Base-by-base conservation (phyloP, 2,113 vertebrate species). In the Dicentrarchus labrax region DNA sequence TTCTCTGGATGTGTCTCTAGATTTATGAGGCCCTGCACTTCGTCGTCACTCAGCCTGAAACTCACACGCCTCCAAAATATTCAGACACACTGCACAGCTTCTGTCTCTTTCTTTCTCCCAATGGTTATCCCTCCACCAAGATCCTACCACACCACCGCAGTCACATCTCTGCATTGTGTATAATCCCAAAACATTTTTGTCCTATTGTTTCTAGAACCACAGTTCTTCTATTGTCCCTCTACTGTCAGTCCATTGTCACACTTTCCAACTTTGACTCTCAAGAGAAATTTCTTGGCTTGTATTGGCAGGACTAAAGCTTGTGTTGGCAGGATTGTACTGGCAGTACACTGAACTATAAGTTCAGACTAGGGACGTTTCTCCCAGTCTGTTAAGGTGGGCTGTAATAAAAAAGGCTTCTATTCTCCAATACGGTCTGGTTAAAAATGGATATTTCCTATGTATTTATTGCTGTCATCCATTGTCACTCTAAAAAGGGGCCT, bases 261-360 rank as follows among this genome's bases (percentile, higher is more conserved):
- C 57, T 76, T 76, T 86, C 78, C 83, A 89, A 48, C 67, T 67
- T 73, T 61, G 41, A 78, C 76, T 89, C 89, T 87, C 81, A 86
- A 70, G 86, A 81, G 88, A 80, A 87, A 86, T 79, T n/a, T 83
- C 47, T 81, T 86, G 82, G 83, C 78, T 86, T 90, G 72, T 78
- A 39, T 80, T 88, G 85, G 83, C 85, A 59, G 59, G 41, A 68
- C 75, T 72, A 17, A 77, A 76, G 86, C 73, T 82, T 89, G 73
- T 84, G 61, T 87, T 93, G 87, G 87, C 78, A 75, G 70, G 59
- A 47, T 21, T 77, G 51, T 76, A 48, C 68, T 86, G 68, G 72
- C 77, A 77, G 54, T 54, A 61, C 41, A 61, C 36, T 48, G 68
- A 60, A 53, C 64, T 73, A 5, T 13, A 47, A 77, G 83, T 88